phyloP scores from a whole-genome alignment of 2,888 invertebrate species.

The Napeogenes inachia region DNA sequence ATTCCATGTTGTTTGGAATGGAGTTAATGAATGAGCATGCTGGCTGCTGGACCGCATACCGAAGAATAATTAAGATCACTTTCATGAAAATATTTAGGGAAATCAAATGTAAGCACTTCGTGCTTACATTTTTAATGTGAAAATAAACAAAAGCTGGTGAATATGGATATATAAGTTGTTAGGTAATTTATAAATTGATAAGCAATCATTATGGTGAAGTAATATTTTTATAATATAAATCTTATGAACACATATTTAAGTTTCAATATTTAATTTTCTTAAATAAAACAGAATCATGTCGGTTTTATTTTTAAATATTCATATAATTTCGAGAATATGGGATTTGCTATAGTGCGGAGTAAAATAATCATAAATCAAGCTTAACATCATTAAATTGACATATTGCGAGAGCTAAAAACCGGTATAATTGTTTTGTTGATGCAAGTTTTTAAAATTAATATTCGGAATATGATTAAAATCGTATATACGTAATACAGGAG shows the following conservation, averaged over 20 bases:
- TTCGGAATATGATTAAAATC: slow-evolving; percentile 38
- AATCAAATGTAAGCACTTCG: no score
- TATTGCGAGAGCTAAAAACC: slow-evolving; percentile 22
- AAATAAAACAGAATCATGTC: background rate
- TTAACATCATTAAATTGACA: slow-evolving; percentile 19
- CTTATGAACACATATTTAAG: background rate
- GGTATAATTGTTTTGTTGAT: slow-evolving; percentile 16
- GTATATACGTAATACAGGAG: slow-evolving; percentile 67
- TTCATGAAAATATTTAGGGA: no score
- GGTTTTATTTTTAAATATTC: slow-evolving; percentile 4
- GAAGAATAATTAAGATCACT: no score
- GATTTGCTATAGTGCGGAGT: slow-evolving; percentile 10
- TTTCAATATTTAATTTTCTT: background rate
- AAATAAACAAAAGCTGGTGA: no score
- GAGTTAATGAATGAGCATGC: slow-evolving; percentile 46
- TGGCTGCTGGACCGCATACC: no score
- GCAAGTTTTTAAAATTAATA: slow-evolving; percentile 23
- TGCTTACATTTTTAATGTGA: no score
- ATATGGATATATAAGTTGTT: no score
- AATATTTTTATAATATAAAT: background rate
- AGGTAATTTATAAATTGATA: no score
- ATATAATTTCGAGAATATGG: slow-evolving; percentile 9
- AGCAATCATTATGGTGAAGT: no score
- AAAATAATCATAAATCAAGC: slow-evolving; percentile 20
- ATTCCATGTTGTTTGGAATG: slow-evolving; percentile 56